phyloP scores from a whole-genome alignment of 2,113 vertebrate genomes.

The Mellivora capensis region DNA sequence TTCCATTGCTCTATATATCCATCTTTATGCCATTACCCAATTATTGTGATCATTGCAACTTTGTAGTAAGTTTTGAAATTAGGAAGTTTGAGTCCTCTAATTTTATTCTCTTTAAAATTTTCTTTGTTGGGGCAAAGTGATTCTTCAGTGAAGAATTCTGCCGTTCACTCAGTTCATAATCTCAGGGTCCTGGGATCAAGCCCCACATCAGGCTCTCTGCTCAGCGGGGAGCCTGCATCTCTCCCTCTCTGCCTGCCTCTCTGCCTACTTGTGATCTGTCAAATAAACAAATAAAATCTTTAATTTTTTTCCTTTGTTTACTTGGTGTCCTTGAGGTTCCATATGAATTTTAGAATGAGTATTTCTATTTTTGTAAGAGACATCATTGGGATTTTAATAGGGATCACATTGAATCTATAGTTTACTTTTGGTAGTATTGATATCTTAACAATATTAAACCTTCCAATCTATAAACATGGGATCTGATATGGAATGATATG shows the following conservation, averaged over 20 bases:
- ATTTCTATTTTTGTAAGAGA: neutral
- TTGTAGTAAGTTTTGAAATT: neutral
- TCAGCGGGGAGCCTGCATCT: too few species aligned
- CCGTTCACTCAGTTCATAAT: too few species aligned
- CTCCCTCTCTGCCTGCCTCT: too few species aligned
- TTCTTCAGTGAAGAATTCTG: too few species aligned
- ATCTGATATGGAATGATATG: neutral
- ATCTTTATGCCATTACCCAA: neutral
- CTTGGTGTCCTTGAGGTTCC: too few species aligned
- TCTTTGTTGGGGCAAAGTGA: neutral
- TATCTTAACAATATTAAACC: neutral
- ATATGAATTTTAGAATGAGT: neutral
- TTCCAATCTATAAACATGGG: neutral
- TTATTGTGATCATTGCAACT: neutral
- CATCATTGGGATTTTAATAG: neutral
- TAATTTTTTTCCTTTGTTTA: neutral
- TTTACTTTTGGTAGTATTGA: neutral
- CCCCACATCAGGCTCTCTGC: too few species aligned
- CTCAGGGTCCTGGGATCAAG: too few species aligned
- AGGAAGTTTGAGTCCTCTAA: neutral
- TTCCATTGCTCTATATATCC: neutral
- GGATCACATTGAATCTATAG: neutral
- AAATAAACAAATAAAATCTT: too few species aligned
- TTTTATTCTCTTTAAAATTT: neutral
- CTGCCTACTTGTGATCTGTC: too few species aligned